Base-by-base conservation (phyloP, 2,797 vertebrate genomes). In the Argya squamiceps region DNA sequence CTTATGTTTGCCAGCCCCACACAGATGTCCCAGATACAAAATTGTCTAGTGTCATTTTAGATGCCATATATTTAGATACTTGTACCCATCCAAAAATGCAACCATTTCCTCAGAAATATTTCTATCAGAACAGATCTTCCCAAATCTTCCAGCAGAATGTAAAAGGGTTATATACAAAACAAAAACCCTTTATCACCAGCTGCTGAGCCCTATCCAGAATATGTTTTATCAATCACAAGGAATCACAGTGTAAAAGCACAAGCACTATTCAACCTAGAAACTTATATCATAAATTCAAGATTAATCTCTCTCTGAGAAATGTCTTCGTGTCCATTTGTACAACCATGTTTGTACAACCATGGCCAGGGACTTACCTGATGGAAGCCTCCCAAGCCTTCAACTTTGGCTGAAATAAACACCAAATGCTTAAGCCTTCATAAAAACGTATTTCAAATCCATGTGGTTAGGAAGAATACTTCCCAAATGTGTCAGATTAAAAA, bases 181-280 rank as follows among this genome's bases (percentile, higher is more conserved):
- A 92, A 73, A 97, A 96, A 92, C n/a, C 15, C 21, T 80, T 81
- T 50, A 74, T 65, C 60, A 62, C 62, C 24, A 53, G 36, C 43
- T 58, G 26, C 50, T 88, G 62, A 88, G 55, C 39, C 32, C 82
- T 88, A 55, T 24, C 41, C 73, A 82, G 56, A 67, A 67, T 12
- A 93, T 36, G 77, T 83, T 94, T 92, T 80, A 96, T 47, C 84
- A 95, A 89, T 52, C 56, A 70, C 71, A 75, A 91, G 86, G 88
- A 92, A 97, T 84, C 89, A 70, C 14, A 86, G 62, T 77, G 91
- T 97, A 95, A 97, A 96, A 96, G 96, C 96, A 96, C 36, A 56
- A 93, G 59, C 91, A 93, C 82, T 96, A 94, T 96, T 97, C 96
- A 97, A 98, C 96, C 97, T 96, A 98, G 80, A 91, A 95, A 94